Base-by-base conservation (phyloP, 1,140 invertebrate genomes). In the Rhagoletis zephyria region DNA sequence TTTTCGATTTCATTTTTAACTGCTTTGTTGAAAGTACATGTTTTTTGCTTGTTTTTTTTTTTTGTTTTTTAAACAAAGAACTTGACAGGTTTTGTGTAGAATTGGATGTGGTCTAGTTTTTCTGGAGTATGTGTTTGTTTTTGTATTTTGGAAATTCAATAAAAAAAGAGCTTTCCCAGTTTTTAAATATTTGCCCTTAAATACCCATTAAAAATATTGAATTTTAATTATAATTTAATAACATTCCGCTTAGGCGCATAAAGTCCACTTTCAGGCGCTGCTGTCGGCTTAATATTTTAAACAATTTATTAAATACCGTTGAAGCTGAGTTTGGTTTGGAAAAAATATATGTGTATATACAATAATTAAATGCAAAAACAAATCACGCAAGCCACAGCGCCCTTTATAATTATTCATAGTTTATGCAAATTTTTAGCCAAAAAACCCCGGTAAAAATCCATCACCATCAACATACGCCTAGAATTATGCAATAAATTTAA, bases 401-500 rank as follows among this genome's bases (percentile, higher is more conserved):
- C 42, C 45, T 74, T 74, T 12, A 19, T 56, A 12, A 81, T 56
- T 56, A 56, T 56, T 42, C 45, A 81, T 81, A 77, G 45, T 56
- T 81, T 81, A 81, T 81, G 48, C 51, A 81, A 81, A 81, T 56
- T 81, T 81, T 3, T 81, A 45, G 9, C 48, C 48, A 74, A 51
- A 74, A 74, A 48, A 16, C 14, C 12, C 16, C 19, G 42, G 9
- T 45, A 7, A 19, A 81, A 81, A 56, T 81, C 48, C 74, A 81
- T 56, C 45, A 81, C 6, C 45, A 81, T 51, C 74, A 51, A 1
- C 74, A 51, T 59, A 42, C 74, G 74, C 48, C 74, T 19, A 81
- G 56, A 81, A 19, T 81, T 51, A 56, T 81, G 74, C 19, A 81
- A 81, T 81, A 81, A 81, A 81, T 51, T 81, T 81, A 56, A 81